These are phyloP conservation scores for Hippocampus abdominalis DNA, from an alignment of 2,113 vertebrate species.

Conservation along the genomic window DNA sequence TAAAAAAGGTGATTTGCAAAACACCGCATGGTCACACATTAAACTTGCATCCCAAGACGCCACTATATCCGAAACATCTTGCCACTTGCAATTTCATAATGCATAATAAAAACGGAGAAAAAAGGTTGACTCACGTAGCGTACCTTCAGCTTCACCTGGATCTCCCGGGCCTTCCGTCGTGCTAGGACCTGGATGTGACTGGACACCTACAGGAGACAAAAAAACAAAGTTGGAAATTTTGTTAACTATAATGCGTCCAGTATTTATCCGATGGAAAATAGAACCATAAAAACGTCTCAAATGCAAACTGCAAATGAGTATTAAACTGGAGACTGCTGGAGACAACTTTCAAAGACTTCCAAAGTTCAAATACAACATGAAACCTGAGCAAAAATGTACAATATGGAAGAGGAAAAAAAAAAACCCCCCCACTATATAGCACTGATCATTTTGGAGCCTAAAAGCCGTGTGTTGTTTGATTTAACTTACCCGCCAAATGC, in stretches of 20 bases:
- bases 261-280: not conserved
- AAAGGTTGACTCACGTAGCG: constrained; percentile 67
- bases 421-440: no score
- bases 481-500: no score
- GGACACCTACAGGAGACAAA: constrained; percentile 78
- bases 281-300: not conserved
- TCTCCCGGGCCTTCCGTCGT: constrained; percentile 92
- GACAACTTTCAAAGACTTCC: not conserved
- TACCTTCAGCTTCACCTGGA: constrained; percentile 99
- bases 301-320: not conserved
- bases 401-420: no score
- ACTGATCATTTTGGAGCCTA: no score
- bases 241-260: not conserved
- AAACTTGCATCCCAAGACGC: not conserved
- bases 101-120: constrained; percentile 11
- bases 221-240: not conserved
- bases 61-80: not conserved
- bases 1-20: no score
- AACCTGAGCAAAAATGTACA: not conserved
- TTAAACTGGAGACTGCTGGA: not conserved
- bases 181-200: constrained; percentile 97
- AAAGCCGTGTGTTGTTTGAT: no score
- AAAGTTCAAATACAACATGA: not conserved
- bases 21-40: not conserved
- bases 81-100: not conserved